These are phyloP conservation scores for Diadophis punctatus DNA, from an alignment of 2,113 vertebrate genomes.

Conservation along the genomic window DNA sequence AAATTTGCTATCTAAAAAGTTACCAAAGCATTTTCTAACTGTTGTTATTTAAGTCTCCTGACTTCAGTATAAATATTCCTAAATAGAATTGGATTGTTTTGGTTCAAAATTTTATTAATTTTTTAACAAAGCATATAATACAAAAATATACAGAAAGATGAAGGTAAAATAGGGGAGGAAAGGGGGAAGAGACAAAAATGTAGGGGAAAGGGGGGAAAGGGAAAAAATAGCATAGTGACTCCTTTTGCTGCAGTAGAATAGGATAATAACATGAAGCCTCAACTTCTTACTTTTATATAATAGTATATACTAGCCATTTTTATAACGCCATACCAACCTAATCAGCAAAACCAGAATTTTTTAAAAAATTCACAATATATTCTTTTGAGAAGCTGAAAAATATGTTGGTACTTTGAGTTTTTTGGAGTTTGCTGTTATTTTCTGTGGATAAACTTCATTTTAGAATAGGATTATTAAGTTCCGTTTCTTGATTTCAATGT, in stretches of 20 bases:
- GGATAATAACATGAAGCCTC: too few species aligned
- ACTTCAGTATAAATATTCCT: neutral
- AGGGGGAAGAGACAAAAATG: too few species aligned
- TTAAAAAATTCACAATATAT: neutral
- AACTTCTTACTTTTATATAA: too few species aligned
- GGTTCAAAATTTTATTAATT: too few species aligned
- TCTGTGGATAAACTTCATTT: neutral
- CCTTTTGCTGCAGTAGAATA: neutral
- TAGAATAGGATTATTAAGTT: neutral
- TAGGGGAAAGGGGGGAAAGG: too few species aligned
- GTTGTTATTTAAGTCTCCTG: neutral
- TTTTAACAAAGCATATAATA: too few species aligned
- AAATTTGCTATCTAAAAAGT: neutral
- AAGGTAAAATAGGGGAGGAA: too few species aligned
- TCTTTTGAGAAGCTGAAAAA: neutral
- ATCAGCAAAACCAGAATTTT: neutral
- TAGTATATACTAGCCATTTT: too few species aligned
- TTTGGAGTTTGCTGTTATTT: neutral
- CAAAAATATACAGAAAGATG: too few species aligned
- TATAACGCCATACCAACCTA: neutral
- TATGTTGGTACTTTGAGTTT: neutral
- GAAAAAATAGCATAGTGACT: neutral
- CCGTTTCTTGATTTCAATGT: neutral
- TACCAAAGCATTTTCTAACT: neutral
- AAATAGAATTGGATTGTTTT: neutral